Conservation (phyloP, 2,888 invertebrate species). For the Litoditis marina region DNA sequence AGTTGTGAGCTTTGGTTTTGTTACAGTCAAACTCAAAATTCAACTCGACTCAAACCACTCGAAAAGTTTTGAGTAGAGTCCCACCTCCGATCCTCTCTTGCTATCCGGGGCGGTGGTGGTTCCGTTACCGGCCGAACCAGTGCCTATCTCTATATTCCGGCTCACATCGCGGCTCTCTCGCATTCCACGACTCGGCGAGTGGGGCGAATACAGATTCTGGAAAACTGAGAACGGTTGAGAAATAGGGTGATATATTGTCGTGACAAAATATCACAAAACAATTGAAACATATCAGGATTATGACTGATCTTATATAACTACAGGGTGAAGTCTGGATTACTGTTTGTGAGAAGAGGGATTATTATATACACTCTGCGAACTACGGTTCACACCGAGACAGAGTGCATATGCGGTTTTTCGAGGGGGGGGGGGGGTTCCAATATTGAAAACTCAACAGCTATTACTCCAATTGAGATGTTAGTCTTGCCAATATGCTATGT, state of each 20-base stretch:
- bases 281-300: neutral
- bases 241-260: neutral
- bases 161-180: constrained; percentile 39
- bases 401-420: too few species aligned
- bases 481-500: too few species aligned
- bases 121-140: constrained; percentile 18
- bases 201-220: constrained; percentile 32
- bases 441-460: too few species aligned
- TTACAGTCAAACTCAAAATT: too few species aligned
- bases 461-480: too few species aligned
- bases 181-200: constrained; percentile 33
- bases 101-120: constrained; percentile 33
- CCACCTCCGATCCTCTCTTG: constrained; percentile 16
- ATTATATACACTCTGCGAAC: too few species aligned
- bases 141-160: constrained; percentile 19
- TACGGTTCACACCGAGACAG: neutral
- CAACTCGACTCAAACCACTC: too few species aligned
- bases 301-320: neutral
- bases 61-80: too few species aligned
- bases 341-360: neutral
- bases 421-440: neutral
- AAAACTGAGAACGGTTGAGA: neutral
- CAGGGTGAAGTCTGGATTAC: neutral
- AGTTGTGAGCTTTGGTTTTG: neutral
- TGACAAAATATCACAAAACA: neutral